Evolutionary conservation across 2,888 invertebrate species (phyloP).

Genomic region (Drosophila imparisetae): DNA sequence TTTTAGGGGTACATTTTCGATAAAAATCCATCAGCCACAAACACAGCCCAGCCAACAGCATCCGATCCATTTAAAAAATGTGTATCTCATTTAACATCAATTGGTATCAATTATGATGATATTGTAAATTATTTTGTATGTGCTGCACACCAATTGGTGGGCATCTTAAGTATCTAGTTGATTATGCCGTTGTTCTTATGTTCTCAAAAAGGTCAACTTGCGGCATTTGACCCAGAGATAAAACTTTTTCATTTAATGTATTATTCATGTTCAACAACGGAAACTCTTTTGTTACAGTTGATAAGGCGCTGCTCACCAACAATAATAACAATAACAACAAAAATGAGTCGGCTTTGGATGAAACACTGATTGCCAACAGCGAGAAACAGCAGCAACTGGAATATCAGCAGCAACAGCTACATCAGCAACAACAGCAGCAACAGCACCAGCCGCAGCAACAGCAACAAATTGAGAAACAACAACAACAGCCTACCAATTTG

Average conservation of each 20-base stretch:
- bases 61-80: constrained; percentile 32
- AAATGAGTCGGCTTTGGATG: constrained; percentile 54
- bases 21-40: constrained; percentile 11
- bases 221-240: constrained; percentile 5
- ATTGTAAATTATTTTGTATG: constrained; percentile 65
- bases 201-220: background rate
- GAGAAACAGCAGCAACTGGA: constrained; percentile 61
- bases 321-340: constrained; percentile 33
- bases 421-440: constrained; percentile 40
- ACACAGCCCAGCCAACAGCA: background rate
- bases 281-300: constrained; percentile 47
- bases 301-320: constrained; percentile 58
- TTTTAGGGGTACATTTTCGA: constrained; percentile 15
- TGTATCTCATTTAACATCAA: constrained; percentile 70
- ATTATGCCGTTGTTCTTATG: background rate
- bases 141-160: constrained; percentile 55
- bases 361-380: constrained; percentile 51
- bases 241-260: background rate
- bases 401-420: constrained; percentile 49
- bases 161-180: constrained; percentile 13
- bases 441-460: constrained; percentile 36
- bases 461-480: constrained; percentile 20
- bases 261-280: constrained; percentile 12
- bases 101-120: constrained; percentile 73
- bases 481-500: constrained; percentile 39